Evolutionary conservation across 2,888 invertebrate genomes (phyloP).

Genomic region (Osmoderma eremita): DNA sequence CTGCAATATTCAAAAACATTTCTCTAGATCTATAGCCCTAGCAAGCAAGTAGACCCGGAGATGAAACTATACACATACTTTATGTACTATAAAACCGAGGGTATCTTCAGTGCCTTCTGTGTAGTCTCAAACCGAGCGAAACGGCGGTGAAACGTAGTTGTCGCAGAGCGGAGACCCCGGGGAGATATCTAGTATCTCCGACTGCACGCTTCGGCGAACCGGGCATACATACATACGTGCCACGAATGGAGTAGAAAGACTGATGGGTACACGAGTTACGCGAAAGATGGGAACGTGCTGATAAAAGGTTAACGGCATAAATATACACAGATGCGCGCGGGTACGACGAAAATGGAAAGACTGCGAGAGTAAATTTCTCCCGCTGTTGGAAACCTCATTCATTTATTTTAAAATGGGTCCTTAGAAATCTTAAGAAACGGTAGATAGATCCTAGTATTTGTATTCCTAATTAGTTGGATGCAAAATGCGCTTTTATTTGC

Average conservation of each 20-base stretch:
- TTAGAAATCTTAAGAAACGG: too few species aligned
- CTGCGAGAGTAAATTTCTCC: too few species aligned
- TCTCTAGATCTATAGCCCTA: too few species aligned
- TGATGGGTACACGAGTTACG: slow-evolving; percentile 54
- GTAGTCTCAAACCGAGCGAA: neutral
- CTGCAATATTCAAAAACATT: too few species aligned
- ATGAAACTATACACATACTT: too few species aligned
- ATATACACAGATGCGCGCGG: slow-evolving; percentile 51
- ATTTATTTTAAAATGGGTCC: too few species aligned
- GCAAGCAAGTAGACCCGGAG: too few species aligned
- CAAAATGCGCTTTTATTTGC: too few species aligned
- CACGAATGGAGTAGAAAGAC: slow-evolving; percentile 52
- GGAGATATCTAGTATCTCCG: slow-evolving; percentile 50
- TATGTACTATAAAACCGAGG: too few species aligned
- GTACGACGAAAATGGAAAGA: slow-evolving; percentile 4
- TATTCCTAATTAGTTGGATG: too few species aligned
- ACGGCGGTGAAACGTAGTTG: neutral
- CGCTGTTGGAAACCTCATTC: too few species aligned
- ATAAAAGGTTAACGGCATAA: slow-evolving; percentile 57
- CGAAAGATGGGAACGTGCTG: slow-evolving; percentile 51
- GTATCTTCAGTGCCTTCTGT: neutral
- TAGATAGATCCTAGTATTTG: too few species aligned
- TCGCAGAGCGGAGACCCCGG: slow-evolving; percentile 12
- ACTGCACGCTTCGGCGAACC: slow-evolving; percentile 51
- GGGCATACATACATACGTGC: slow-evolving; percentile 54